phyloP scores from a whole-genome alignment of 2,888 invertebrate species.

The Aspidiotus destructor region DNA sequence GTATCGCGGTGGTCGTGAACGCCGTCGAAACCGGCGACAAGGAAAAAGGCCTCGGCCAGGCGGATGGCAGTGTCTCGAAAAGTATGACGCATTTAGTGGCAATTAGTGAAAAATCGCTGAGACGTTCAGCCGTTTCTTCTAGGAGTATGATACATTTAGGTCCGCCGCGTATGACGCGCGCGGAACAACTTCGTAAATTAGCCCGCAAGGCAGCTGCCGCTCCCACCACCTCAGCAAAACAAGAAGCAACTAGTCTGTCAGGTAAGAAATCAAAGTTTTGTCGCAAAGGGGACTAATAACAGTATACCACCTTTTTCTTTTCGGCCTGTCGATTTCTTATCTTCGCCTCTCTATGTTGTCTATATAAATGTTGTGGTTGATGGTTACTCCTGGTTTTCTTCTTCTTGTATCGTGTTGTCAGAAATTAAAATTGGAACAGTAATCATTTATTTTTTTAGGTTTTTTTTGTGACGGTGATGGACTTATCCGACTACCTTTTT shows the following conservation, averaged over 20 bases:
- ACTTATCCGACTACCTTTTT: too few relatives aligned
- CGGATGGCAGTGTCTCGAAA: constrained; percentile 23
- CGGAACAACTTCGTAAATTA: constrained; percentile 43
- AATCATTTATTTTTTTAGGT: too few relatives aligned
- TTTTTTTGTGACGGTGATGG: too few relatives aligned
- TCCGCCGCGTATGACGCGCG: constrained; percentile 44
- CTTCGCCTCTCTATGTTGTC: too few relatives aligned
- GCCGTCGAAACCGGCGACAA: constrained; percentile 36
- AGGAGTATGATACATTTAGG: constrained; percentile 33
- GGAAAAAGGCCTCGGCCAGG: constrained; percentile 17
- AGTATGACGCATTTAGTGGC: constrained; percentile 60
- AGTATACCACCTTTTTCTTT: too few relatives aligned
- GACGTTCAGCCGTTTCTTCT: constrained; percentile 40
- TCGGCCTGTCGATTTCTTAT: too few relatives aligned
- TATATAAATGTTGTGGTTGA: too few relatives aligned
- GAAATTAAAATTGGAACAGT: too few relatives aligned
- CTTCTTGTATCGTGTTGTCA: too few relatives aligned
- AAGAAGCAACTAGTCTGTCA: constrained; percentile 28
- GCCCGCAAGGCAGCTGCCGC: constrained; percentile 37
- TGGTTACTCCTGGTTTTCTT: too few relatives aligned
- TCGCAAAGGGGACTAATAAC: too few relatives aligned
- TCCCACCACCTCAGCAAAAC: constrained; percentile 29
- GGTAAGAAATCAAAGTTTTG: constrained; percentile 14
- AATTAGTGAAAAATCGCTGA: constrained; percentile 35
- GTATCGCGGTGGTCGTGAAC: constrained; percentile 42